Percentiles rank a stretch among this genome's conserved stretches.
Evolutionary conservation across 2,797 vertebrate genomes (phyloP).

Genomic region (Agapornis canus): DNA sequence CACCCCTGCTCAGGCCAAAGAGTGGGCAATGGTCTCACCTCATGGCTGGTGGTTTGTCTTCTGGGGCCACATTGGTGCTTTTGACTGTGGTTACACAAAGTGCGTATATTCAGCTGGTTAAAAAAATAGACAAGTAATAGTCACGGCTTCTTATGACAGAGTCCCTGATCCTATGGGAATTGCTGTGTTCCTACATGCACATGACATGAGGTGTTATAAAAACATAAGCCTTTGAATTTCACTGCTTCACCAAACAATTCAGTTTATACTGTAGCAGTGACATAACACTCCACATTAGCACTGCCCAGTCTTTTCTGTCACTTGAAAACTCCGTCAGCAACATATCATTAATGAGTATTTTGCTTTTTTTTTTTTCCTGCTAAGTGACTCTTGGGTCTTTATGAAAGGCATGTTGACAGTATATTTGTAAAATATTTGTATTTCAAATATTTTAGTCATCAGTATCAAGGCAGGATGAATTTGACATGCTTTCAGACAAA

Average conservation of each 20-base stretch:
- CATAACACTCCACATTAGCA: not conserved
- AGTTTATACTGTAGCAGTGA: not conserved
- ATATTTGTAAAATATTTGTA: not conserved
- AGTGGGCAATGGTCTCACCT: not conserved
- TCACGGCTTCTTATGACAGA: not conserved
- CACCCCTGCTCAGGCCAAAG: not conserved
- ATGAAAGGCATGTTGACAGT: not conserved
- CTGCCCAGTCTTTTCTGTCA: not conserved
- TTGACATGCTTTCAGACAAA: not conserved
- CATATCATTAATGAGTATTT: not conserved
- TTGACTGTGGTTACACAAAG: not conserved
- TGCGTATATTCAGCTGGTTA: not conserved
- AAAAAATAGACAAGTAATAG: not conserved
- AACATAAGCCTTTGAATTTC: not conserved
- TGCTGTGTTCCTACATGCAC: not conserved
- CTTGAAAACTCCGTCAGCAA: not conserved
- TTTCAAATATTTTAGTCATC: not conserved
- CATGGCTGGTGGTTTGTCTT: not conserved
- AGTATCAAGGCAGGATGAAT: not conserved
- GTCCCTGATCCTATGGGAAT: not conserved
- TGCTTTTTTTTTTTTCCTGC: constrained; percentile 28
- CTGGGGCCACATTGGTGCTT: not conserved
- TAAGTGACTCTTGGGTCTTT: not conserved
- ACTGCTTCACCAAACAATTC: not conserved
- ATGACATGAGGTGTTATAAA: not conserved